A percentile compares a stretch with the other conserved stretches of the same genome.
Conservation (phyloP, 2,888 invertebrate species). For the Dione juno region DNA sequence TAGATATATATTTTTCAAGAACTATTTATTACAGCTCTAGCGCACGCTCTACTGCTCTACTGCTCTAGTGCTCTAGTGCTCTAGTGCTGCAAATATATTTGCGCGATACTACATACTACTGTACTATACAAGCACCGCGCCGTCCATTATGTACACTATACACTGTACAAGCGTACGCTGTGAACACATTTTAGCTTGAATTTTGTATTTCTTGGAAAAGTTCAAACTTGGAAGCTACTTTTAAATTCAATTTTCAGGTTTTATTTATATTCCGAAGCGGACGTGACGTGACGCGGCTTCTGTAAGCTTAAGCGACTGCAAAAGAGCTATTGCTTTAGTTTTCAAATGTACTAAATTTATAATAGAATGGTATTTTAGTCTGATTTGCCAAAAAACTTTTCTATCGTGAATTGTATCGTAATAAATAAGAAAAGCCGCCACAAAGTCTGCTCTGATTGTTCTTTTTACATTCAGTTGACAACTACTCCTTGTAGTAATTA, state of each 20-base stretch:
- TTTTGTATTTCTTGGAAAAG: constrained; percentile 6
- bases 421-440: not conserved
- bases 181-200: not conserved
- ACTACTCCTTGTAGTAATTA: not conserved
- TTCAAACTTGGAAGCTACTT: constrained; percentile 1
- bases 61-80: not conserved
- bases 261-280: not conserved
- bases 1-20: not conserved
- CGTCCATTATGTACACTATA: not conserved
- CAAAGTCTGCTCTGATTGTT: not conserved
- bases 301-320: not conserved
- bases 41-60: not conserved
- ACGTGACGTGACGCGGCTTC: not conserved
- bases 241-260: constrained; percentile 17
- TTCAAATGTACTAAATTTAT: not conserved
- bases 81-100: constrained; percentile 1
- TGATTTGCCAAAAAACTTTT: not conserved
- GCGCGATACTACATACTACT: constrained; percentile 5
- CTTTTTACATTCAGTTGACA: not conserved
- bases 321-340: not conserved
- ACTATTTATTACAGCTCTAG: constrained; percentile 4
- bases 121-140: not conserved
- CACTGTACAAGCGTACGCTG: not conserved
- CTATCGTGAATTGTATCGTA: not conserved
- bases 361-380: not conserved